Base-by-base conservation (phyloP, 2,113 vertebrate species). In the Rhadina sibilatrix region DNA sequence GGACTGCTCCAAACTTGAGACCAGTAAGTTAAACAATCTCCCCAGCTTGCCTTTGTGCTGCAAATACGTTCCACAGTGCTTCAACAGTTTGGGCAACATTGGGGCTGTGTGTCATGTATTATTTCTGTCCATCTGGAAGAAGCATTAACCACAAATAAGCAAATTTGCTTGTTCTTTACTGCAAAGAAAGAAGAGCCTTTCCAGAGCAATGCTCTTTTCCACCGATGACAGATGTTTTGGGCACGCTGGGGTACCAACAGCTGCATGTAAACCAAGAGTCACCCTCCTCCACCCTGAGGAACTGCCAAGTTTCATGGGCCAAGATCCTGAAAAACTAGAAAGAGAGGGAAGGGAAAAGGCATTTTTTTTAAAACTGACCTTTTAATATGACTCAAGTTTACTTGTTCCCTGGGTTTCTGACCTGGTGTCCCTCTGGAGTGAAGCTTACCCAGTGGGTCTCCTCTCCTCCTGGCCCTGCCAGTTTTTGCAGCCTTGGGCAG, bases 81-180 rank as follows among this genome's bases (percentile, higher is more conserved):
- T 87, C 87, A 87, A 12, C 68, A 79, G 89, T 80, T 91, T 94
- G 82, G 82, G 87, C 92, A 94, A 80, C 5, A 53, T 60, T 59
- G 52, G 79, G 68, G 31, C 79, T 92, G 87, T 70, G 90, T 92
- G 76, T 90, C 86, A 63, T 91, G 79, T 83, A 96, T 95, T 90
- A 93, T 96, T 94, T 92, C 88, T 92, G 83, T 71, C 94, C 96
- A 96, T 96, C 94, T 96, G 96, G 93, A 97, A 94, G 88, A 93
- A 92, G 23, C 88, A 95, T 93, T 93, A 96, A 94, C 83, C 83
- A 93, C 93, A 97, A 95, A 88, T 90, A 96, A 97, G 90, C 86
- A 95, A 80, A 78, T 92, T 92, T 92, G 44, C 86, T 92, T 92
- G 61, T 95, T 89, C 92, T 93, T 90, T 56, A 74, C 88, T 90